phyloP scores from a whole-genome alignment of 2,888 invertebrate species.

The Diarsia mendica region DNA sequence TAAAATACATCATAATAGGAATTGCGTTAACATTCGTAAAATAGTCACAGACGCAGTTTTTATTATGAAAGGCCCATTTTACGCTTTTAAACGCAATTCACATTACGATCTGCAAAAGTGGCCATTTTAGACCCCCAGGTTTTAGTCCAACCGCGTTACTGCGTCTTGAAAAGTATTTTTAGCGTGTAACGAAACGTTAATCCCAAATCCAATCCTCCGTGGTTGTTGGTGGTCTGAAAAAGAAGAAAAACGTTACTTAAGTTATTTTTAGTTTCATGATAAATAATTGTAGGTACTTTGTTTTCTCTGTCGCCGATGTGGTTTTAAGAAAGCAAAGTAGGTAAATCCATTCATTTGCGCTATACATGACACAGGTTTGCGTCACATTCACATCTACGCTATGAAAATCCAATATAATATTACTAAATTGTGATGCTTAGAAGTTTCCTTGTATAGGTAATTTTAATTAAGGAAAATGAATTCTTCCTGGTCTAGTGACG shows the following conservation, averaged over 20 bases:
- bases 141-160: background rate
- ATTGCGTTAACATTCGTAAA: too few species aligned
- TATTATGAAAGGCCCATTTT: too few species aligned
- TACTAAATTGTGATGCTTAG: background rate
- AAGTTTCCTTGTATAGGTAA: background rate
- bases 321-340: background rate
- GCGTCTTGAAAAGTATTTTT: background rate
- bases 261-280: background rate
- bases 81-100: too few species aligned
- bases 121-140: background rate
- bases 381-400: background rate
- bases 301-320: background rate
- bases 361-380: background rate
- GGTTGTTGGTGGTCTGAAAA: constrained; percentile 14
- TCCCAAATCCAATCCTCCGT: constrained; percentile 28
- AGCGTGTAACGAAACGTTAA: background rate
- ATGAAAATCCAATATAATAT: background rate
- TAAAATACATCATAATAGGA: too few species aligned
- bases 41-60: too few species aligned
- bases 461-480: background rate
- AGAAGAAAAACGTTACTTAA: background rate
- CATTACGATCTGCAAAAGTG: too few species aligned
- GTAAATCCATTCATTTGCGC: background rate
- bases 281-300: background rate
- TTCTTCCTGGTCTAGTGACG: background rate